Conservation (phyloP, 2,888 invertebrate species). For the Plagiodera versicolora region DNA sequence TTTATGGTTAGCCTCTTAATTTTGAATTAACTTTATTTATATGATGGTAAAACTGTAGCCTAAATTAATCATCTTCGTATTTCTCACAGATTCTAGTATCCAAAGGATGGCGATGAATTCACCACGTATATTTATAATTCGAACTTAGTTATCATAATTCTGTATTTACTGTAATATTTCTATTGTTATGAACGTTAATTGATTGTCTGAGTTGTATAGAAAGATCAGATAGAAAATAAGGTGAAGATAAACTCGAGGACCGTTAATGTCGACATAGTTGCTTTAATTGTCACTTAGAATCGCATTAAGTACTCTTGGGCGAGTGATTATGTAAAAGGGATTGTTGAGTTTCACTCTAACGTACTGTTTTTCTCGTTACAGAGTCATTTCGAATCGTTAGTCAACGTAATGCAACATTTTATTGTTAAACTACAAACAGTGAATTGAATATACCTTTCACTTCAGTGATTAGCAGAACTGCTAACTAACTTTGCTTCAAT, state of each 20-base stretch:
- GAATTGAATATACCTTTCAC: neutral
- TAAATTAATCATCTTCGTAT: no score
- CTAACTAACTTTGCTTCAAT: no score
- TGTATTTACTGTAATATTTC: neutral
- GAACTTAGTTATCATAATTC: no score
- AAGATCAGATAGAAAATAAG: constrained; percentile 5
- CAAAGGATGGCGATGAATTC: neutral
- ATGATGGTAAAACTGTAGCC: no score
- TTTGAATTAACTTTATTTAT: no score
- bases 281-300: constrained; percentile 22
- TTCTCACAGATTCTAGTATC: no score
- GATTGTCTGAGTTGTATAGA: neutral
- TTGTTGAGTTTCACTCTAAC: neutral
- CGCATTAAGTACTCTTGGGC: constrained; percentile 14
- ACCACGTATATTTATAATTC: no score
- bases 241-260: constrained; percentile 8
- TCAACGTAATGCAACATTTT: neutral
- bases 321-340: constrained; percentile 18
- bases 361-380: neutral
- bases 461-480: neutral
- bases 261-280: constrained; percentile 17
- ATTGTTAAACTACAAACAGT: neutral
- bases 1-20: no score
- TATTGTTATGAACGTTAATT: neutral
- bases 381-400: neutral